Base-by-base conservation (phyloP, 2,888 invertebrate genomes). In the Psococerastis gibbosa region DNA sequence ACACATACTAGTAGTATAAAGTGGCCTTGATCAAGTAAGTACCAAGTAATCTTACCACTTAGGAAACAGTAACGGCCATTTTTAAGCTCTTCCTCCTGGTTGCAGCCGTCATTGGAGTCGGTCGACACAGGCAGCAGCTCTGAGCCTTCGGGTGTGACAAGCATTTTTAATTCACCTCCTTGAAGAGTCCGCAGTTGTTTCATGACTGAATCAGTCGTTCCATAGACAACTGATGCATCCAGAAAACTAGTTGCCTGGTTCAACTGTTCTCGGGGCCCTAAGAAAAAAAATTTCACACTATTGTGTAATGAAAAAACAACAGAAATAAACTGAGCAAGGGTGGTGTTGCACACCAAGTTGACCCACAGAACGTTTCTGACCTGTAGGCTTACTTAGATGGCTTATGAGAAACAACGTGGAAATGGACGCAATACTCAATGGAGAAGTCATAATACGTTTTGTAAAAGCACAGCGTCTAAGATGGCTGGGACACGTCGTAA, bases 191-290 rank as follows among this genome's bases (percentile, higher is more conserved):
- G 46, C 41, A 53, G 46, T 23, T 46, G 31, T 16, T 41, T 41
- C 2, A 70, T 48, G 20, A 55, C 62, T 3, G 60, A 57, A 3
- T 65, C 63, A 2, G 66, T 66, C 42, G 70, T 71, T 0, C 89
- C 84, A 55, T 91, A 91, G 9, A 91, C 73, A 1, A 71, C 71
- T 0, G 88, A 88, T 1, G 71, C 89, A 57, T 92, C 92, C 15
- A 92, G 72, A 60, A 73, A 91, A 0, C 85, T 69, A 0, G 83
- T 77, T 1, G 65, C 62, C 58, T 69, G 60, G 47, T 65, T 64
- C 44, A 57, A 50, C 45, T 59, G 61, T 18, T 35, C 45, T 4
- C 89, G 67, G 1, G 81, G 77, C 11, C 84, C 73, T 72, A 54
- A 11, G 22, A 20, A 17, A 35, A 27, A 22, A 34, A 17, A 18